These are phyloP conservation scores for Blastobasis adustella DNA, from an alignment of 2,888 invertebrate genomes.

Conservation along the genomic window DNA sequence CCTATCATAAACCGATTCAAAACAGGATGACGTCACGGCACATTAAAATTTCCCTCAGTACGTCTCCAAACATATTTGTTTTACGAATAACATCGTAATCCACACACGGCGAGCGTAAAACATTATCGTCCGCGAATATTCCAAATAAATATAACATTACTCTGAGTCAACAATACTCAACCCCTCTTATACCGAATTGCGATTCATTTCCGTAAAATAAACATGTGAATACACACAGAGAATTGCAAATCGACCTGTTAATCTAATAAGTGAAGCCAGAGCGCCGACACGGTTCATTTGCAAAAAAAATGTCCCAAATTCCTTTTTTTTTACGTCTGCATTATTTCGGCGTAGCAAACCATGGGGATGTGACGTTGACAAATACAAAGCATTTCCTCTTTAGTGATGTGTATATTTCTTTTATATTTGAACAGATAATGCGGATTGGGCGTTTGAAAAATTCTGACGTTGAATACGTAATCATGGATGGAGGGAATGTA, in stretches of 20 bases:
- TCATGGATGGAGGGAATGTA: too few relatives aligned
- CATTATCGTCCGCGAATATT: constrained; percentile 14
- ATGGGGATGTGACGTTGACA: constrained; percentile 66
- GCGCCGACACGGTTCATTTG: constrained; percentile 67
- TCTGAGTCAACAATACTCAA: constrained; percentile 56
- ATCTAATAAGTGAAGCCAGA: constrained; percentile 66
- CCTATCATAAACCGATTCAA: too few relatives aligned
- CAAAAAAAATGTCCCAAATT: constrained; percentile 61
- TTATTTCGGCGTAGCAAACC: constrained; percentile 25
- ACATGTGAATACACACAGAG: constrained; percentile 64
- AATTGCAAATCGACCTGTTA: constrained; percentile 74
- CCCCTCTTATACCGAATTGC: constrained; percentile 51
- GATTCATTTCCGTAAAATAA: constrained; percentile 73
- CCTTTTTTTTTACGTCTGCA: constrained; percentile 39
- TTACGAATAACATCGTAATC: neutral
- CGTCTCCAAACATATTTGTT: too few relatives aligned
- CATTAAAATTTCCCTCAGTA: too few relatives aligned
- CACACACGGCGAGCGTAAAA: neutral
- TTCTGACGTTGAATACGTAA: constrained; percentile 14
- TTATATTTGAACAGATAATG: constrained; percentile 63
- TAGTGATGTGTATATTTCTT: constrained; percentile 46
- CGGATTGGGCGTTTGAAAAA: constrained; percentile 45
- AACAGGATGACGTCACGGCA: too few relatives aligned
- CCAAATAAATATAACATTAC: constrained; percentile 37
- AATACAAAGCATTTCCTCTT: constrained; percentile 68